Evolutionary conservation across 2,797 vertebrate genomes (phyloP), one percentile per base, ranked within the genome.

Genomic region (Zalophus californianus): DNA sequence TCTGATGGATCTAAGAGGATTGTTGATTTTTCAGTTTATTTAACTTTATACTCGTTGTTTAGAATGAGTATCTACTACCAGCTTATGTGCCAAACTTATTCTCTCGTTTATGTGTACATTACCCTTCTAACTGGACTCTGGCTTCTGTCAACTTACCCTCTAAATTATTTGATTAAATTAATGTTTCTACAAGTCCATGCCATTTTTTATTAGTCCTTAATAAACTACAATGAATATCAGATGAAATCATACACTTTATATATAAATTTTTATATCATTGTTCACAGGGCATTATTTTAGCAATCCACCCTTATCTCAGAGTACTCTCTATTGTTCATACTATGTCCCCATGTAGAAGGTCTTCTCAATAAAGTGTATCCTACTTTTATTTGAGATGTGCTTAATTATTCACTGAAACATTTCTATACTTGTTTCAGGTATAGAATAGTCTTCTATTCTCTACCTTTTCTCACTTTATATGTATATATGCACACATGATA

Each of bases 91-190:
- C n/a, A 25, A 7, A 78, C 73, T 79, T 35, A 20, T n/a, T 68
- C 66, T 68, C 66, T 35, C 29, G 11, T 84, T 8, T 32, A 2
- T 13, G 2, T 75, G 18, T 52, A 7, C 5, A 38, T 85, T 58
- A 79, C 6, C 25, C 15, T 35, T 92, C 48, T n/a, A 66, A 64
- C 35, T 68, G 54, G 48, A 27, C 75, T 84, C 54, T 90, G 54
- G 41, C 6, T 80, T 27, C 21, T 68, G 32, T 73, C 21, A 73
- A 25, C 68, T 86, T 60, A 23, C 8, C 29, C 21, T 85, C 16
- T 77, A 91, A 88, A 85, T 91, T n/a, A 56, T 48, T 80, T 91
- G 16, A 56, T 58, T 38, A 93, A 79, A 85, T 80, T 79, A 90
- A 4, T 50, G 50, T 72, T 78, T 35, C 10, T 32, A 35, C 18